A percentile compares a stretch with the other conserved stretches of the same genome.
Evolutionary conservation across 2,797 vertebrate species (phyloP).

Genomic region (Furcifer pardalis): DNA sequence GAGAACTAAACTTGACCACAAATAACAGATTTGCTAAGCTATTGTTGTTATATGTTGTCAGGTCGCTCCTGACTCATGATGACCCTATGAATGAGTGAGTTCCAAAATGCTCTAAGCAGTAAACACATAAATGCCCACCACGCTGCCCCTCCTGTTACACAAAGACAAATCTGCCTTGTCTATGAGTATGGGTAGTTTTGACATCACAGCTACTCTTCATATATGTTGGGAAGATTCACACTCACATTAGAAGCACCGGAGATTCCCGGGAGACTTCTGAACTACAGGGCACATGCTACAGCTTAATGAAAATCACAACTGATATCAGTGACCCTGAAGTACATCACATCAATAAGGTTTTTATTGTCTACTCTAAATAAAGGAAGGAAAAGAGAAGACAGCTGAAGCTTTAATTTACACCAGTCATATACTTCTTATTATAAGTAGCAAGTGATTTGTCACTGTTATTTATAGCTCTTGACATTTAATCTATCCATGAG

Average conservation of each 20-base stretch:
- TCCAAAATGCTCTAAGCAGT: too few relatives aligned
- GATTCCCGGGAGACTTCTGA: slow-evolving; percentile 26
- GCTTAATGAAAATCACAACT: neutral
- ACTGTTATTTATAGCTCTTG: slow-evolving; percentile 20
- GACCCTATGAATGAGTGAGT: too few relatives aligned
- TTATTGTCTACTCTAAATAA: slow-evolving; percentile 30
- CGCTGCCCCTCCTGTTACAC: too few relatives aligned
- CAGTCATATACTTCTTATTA: slow-evolving; percentile 29
- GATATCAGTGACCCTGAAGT: neutral
- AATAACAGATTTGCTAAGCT: too few relatives aligned
- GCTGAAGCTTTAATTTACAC: neutral
- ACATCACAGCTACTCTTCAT: neutral
- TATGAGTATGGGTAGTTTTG: neutral
- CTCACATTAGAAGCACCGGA: slow-evolving; percentile 12
- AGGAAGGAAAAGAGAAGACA: neutral
- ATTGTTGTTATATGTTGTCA: too few relatives aligned
- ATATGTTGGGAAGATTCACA: slow-evolving; percentile 2
- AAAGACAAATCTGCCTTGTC: neutral
- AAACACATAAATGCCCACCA: neutral
- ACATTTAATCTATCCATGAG: slow-evolving; percentile 10
- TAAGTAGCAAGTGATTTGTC: neutral
- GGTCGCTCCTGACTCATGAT: too few relatives aligned
- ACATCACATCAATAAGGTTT: neutral
- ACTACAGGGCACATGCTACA: neutral
- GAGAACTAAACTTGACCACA: too few relatives aligned